phyloP scores from a whole-genome alignment of 2,888 invertebrate genomes.

The Hyposoter dolosus region DNA sequence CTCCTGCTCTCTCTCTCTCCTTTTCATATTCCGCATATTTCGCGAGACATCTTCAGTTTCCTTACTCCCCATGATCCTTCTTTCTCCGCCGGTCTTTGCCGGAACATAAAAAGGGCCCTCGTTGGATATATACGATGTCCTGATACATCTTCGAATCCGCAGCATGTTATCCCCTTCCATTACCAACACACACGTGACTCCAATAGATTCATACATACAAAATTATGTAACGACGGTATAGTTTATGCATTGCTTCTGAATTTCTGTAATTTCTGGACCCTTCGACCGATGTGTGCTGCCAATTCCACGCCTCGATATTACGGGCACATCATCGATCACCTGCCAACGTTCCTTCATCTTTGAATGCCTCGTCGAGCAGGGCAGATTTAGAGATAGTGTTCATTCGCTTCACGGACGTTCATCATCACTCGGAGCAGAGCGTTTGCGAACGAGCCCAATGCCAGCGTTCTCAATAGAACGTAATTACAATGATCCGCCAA shows the following conservation, averaged over 20 bases:
- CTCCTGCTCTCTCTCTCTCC: conserved; percentile 45
- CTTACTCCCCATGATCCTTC: conserved; percentile 23
- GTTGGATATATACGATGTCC: conserved; percentile 64
- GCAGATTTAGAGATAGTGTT: conserved; percentile 12
- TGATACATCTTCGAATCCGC: conserved; percentile 1
- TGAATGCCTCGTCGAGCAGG: conserved; percentile 13
- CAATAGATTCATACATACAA: not conserved
- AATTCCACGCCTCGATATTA: conserved; percentile 18
- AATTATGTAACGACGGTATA: conserved; percentile 3
- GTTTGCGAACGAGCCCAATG: conserved; percentile 9
- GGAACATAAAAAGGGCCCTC: conserved; percentile 38
- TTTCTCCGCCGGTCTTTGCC: conserved; percentile 33
- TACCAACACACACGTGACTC: not conserved
- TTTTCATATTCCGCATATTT: conserved; percentile 33
- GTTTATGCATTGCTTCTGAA: conserved; percentile 7
- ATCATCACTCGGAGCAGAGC: conserved; percentile 39
- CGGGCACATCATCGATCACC: conserved; percentile 10
- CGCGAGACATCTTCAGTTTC: conserved; percentile 24
- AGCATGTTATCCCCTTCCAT: conserved; percentile 9
- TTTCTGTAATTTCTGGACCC: conserved; percentile 1
- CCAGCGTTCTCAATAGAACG: conserved; percentile 7
- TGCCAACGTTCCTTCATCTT: conserved; percentile 8
- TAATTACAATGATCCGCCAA: conserved; percentile 39
- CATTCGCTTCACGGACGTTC: conserved; percentile 9
- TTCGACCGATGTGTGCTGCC: not conserved